Base-by-base conservation (phyloP, 2,113 vertebrate species). In the Pyrgilauda ruficollis region DNA sequence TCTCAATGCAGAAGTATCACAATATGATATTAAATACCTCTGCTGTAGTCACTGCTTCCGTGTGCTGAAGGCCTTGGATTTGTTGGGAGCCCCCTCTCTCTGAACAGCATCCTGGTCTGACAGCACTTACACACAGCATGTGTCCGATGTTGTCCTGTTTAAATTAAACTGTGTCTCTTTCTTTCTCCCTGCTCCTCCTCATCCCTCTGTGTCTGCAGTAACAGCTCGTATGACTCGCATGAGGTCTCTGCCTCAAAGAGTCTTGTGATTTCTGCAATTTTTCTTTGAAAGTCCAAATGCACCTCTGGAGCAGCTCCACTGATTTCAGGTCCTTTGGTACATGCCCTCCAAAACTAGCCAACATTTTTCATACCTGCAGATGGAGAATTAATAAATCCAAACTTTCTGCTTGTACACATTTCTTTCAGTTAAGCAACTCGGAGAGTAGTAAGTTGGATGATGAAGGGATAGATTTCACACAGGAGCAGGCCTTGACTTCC, bases 201-300 rank as follows among this genome's bases (percentile, higher is more conserved):
- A 5, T 77, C 35, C n/a, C 83, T 62, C 55, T 93, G 92, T 31
- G 31, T 89, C 92, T 87, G 61, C 82, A 87, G 17, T 41, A 94
- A 62, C 70, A 66, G 90, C 97, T 98, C 98, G 97, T 95, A 96
- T 98, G 98, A 98, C 97, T 98, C 7, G 41, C 98, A 97, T 93
- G 96, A 97, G 98, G 77, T 88, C 97, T 96, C 89, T 92, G 95
- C 96, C 47, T 88, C 95, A 95, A 98, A 96, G 78, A 81, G 97
- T 97, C 98, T 95, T 98, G 97, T 99, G 98, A 99, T 98, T 98
- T 96, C 94, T 96, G 89, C 81, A 93, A 67, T 94, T 97, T 97
- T 94, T 66, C 90, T 84, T 85, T 90, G 56, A 50, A 86, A 83
- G 59, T 44, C 73, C 49, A 69, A 41, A 76, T 52, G 76, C 33